Conservation (phyloP, 1,140 invertebrate species). For the Callitettix versicolor region DNA sequence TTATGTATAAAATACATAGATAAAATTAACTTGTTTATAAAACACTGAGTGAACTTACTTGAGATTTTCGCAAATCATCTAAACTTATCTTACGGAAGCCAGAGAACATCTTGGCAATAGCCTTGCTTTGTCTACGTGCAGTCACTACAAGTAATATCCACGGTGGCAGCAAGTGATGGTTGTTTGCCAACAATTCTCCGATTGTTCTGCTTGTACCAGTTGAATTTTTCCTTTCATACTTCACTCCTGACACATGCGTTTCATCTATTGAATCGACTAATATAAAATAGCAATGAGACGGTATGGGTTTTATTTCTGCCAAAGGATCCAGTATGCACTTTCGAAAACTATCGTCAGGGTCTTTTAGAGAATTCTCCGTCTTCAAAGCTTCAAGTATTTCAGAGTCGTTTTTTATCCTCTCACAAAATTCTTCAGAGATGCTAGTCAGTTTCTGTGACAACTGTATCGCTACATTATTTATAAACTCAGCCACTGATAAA, state of each 20-base stretch:
- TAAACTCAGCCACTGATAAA: conserved; percentile 71
- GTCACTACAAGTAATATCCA: conserved; percentile 89
- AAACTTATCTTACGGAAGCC: conserved; percentile 87
- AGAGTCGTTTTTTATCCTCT: conserved; percentile 43
- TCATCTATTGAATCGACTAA: conserved; percentile 90
- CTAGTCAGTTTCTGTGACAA: conserved; percentile 34
- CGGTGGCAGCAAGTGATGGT: conserved; percentile 85
- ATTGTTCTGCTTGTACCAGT: conserved; percentile 51
- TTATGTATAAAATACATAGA: no score
- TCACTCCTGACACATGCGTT: conserved; percentile 28
- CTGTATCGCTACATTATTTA: conserved; percentile 73
- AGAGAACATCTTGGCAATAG: conserved; percentile 82
- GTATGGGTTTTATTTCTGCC: conserved; percentile 68
- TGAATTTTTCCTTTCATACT: conserved; percentile 24
- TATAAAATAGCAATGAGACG: conserved; percentile 72
- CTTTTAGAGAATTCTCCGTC: conserved; percentile 61
- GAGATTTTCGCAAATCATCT: conserved; percentile 80
- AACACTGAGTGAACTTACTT: no score
- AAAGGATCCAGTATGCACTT: conserved; percentile 77
- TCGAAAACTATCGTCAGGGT: conserved; percentile 85
- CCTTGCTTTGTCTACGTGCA: conserved; percentile 73
- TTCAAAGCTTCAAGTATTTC: conserved; percentile 53
- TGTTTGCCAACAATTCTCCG: conserved; percentile 73
- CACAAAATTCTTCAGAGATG: conserved; percentile 27
- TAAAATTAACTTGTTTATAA: no score